A percentile compares a stretch with the other conserved stretches of the same genome.
These are phyloP conservation scores for Atrina japonica DNA, from an alignment of 2,888 invertebrate species.

Conservation along the genomic window DNA sequence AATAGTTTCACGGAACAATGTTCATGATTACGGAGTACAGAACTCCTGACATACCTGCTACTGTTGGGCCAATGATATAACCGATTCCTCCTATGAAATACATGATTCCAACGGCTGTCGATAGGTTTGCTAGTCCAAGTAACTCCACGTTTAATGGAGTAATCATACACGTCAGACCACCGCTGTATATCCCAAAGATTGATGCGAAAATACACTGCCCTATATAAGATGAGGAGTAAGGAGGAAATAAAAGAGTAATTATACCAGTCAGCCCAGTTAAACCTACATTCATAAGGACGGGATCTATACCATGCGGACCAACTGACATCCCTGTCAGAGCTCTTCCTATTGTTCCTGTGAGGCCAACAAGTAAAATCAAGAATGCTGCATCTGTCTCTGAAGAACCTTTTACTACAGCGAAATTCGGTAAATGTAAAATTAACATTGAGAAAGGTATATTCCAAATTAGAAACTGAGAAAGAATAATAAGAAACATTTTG, in stretches of 20 bases:
- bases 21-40: neutral
- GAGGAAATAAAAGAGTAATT: constrained; percentile 39
- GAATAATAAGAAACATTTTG: constrained; percentile 36
- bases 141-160: constrained; percentile 38
- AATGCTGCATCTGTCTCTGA: constrained; percentile 37
- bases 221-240: constrained; percentile 38
- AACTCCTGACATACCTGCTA: constrained; percentile 32
- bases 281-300: constrained; percentile 45
- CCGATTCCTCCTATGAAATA: constrained; percentile 43
- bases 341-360: constrained; percentile 36
- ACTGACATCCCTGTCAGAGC: constrained; percentile 45
- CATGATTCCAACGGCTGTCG: constrained; percentile 35
- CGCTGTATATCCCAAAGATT: constrained; percentile 47
- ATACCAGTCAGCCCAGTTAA: constrained; percentile 46
- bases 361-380: constrained; percentile 42
- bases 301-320: constrained; percentile 41
- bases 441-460: constrained; percentile 41
- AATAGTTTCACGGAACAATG: neutral
- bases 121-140: constrained; percentile 26
- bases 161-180: constrained; percentile 34
- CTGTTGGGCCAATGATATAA: constrained; percentile 38
- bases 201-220: constrained; percentile 40
- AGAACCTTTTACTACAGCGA: constrained; percentile 40
- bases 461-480: constrained; percentile 39
- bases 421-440: constrained; percentile 45